These are phyloP conservation scores for Myripristis murdjan DNA, from an alignment of 2,797 vertebrate genomes.

Conservation along the genomic window DNA sequence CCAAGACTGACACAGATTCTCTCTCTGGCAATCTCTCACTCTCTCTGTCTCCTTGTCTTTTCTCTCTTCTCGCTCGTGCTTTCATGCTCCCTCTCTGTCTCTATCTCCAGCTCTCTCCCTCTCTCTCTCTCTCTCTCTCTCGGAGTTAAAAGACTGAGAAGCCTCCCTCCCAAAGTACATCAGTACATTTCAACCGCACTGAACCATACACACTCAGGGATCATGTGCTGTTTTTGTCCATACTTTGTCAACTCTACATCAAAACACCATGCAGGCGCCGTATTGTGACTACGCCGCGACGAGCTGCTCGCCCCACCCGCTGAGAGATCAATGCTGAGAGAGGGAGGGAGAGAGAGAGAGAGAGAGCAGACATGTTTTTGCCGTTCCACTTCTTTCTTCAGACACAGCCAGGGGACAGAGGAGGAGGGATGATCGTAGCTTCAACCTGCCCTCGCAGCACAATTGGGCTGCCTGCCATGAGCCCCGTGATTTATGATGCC, in stretches of 20 bases:
- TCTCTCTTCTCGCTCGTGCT: slow-evolving; percentile 9
- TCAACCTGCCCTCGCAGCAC: slow-evolving; percentile 76
- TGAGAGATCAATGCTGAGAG: slow-evolving; percentile 36
- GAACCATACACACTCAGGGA: slow-evolving; percentile 3
- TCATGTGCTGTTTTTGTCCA: slow-evolving; percentile 27
- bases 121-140: not conserved
- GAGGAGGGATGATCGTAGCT: slow-evolving; percentile 73
- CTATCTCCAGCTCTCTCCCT: not conserved
- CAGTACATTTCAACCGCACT: slow-evolving; percentile 23
- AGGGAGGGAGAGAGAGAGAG: slow-evolving; percentile 32
- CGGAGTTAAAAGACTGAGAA: not conserved
- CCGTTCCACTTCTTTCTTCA: slow-evolving; percentile 77
- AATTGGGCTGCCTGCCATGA: slow-evolving; percentile 78
- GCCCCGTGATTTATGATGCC: slow-evolving; percentile 82
- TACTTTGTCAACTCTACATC: slow-evolving; percentile 38
- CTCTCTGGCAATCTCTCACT: slow-evolving; percentile 29
- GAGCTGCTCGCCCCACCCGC: slow-evolving; percentile 11
- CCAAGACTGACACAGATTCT: slow-evolving; percentile 44
- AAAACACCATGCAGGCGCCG: slow-evolving; percentile 24
- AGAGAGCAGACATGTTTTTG: slow-evolving; percentile 59
- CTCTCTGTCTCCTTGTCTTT: slow-evolving; percentile 12
- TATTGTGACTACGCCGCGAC: slow-evolving; percentile 32
- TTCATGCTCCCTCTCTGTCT: slow-evolving; percentile 6
- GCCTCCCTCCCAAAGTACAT: slow-evolving; percentile 30
- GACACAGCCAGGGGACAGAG: slow-evolving; percentile 75